Percentiles rank a stretch among this genome's conserved stretches.
These are phyloP conservation scores for Mirounga angustirostris DNA, from an alignment of 2,113 vertebrate species.

Conservation along the genomic window DNA sequence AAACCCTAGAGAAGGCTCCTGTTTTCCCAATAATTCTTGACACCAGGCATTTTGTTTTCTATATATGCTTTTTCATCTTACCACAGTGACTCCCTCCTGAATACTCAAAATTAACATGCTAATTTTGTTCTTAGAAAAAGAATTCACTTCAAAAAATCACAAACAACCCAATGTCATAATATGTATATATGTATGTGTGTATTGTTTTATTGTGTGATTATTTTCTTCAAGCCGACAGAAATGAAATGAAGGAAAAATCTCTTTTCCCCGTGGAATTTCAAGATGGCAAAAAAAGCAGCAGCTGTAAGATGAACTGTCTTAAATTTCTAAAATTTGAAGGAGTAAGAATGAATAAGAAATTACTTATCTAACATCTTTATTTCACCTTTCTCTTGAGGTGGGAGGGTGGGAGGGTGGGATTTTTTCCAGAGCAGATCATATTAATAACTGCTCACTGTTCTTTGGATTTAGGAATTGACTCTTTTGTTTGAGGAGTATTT, in stretches of 20 bases:
- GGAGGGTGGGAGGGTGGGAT: neutral
- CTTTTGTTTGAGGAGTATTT: slow-evolving; percentile 21
- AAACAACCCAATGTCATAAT: neutral
- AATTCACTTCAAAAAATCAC: neutral
- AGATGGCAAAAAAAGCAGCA: neutral
- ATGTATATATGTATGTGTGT: neutral
- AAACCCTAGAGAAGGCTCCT: neutral
- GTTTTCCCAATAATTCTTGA: neutral
- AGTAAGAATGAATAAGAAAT: neutral
- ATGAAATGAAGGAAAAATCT: neutral
- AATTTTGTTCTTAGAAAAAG: neutral
- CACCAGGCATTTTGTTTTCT: neutral
- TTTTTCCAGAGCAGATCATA: neutral
- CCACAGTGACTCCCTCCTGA: neutral
- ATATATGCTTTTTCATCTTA: slow-evolving; percentile 2
- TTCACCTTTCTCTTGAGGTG: neutral
- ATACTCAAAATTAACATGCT: neutral
- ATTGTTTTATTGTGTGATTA: neutral
- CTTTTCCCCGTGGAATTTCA: neutral
- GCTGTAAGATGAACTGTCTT: neutral
- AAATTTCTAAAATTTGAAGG: slow-evolving; percentile 23
- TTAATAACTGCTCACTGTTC: neutral
- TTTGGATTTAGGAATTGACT: neutral
- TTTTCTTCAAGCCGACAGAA: neutral
- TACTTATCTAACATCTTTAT: neutral